Evolutionary conservation across 2,888 invertebrate species (phyloP).

Genomic region (Parascotia fuliginaria): DNA sequence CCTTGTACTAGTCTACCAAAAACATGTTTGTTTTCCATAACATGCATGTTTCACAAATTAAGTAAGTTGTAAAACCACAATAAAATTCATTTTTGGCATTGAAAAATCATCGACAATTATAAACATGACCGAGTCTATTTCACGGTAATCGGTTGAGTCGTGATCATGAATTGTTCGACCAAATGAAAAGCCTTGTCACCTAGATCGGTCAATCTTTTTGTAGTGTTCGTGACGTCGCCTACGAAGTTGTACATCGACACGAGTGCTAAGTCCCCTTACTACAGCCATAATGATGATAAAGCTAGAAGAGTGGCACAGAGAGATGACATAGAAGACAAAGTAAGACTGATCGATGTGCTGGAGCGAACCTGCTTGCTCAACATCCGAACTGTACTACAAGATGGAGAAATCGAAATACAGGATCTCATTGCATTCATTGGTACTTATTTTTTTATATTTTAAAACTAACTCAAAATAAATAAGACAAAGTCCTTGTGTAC

Average conservation of each 20-base stretch:
- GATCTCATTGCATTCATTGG: constrained; percentile 81
- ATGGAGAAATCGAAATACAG: constrained; percentile 81
- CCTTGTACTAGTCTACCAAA: constrained; percentile 17
- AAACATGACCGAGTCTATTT: constrained; percentile 27
- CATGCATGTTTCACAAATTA: constrained; percentile 20
- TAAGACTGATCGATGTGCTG: constrained; percentile 66
- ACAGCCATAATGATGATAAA: constrained; percentile 77
- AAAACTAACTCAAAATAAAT: not conserved
- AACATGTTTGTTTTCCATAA: constrained; percentile 27
- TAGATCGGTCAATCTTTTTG: constrained; percentile 56
- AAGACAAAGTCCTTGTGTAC: not conserved
- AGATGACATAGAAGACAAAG: constrained; percentile 47
- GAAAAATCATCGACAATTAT: constrained; percentile 15
- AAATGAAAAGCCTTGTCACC: constrained; percentile 43
- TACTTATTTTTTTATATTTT: constrained; percentile 39
- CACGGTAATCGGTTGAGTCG: constrained; percentile 26
- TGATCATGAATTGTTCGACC: constrained; percentile 19
- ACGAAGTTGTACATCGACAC: constrained; percentile 84
- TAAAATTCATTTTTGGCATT: constrained; percentile 28
- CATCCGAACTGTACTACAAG: constrained; percentile 71
- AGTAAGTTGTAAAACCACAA: constrained; percentile 12
- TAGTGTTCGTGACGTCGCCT: constrained; percentile 85
- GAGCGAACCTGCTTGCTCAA: constrained; percentile 73
- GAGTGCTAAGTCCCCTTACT: constrained; percentile 71
- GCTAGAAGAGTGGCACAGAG: constrained; percentile 43